Evolutionary conservation across 2,797 vertebrate species (phyloP).

Genomic region (Tadarida brasiliensis): DNA sequence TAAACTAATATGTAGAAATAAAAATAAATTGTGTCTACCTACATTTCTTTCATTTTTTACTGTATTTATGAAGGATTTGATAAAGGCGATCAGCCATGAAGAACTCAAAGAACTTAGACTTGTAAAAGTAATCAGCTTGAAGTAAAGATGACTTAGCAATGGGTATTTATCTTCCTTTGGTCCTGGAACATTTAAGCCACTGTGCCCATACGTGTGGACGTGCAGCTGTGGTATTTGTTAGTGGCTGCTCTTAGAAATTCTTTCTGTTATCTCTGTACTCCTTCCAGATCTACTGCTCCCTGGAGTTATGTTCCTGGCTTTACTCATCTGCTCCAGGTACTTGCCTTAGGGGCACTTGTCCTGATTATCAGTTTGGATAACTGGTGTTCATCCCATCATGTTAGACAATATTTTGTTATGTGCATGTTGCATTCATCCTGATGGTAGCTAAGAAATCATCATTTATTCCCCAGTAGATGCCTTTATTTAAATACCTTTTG

Average conservation of each 20-base stretch:
- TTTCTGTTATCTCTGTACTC: background rate
- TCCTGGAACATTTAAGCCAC: background rate
- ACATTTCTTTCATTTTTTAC: background rate
- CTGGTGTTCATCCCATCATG: background rate
- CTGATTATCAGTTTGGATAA: background rate
- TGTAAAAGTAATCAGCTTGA: background rate
- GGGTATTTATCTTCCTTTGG: background rate
- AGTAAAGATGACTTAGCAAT: background rate
- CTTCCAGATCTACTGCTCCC: background rate
- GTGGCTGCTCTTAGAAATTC: background rate
- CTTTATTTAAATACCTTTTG: background rate
- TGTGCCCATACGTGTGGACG: background rate
- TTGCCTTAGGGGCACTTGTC: background rate
- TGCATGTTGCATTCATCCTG: background rate
- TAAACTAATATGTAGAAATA: slow-evolving; percentile 2
- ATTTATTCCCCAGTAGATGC: background rate
- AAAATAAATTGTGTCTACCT: slow-evolving; percentile 9
- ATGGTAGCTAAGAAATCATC: background rate
- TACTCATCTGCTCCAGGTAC: background rate
- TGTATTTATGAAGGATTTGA: slow-evolving; percentile 38
- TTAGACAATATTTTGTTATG: background rate
- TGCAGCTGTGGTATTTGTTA: background rate
- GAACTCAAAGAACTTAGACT: background rate
- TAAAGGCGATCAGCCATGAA: slow-evolving; percentile 18
- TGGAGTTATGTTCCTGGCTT: background rate